Evolutionary conservation across 35 echinoderm and acorn worm species (phyloP), one percentile per base, ranked within the genome.

Genomic region (Chiridota heheva): DNA sequence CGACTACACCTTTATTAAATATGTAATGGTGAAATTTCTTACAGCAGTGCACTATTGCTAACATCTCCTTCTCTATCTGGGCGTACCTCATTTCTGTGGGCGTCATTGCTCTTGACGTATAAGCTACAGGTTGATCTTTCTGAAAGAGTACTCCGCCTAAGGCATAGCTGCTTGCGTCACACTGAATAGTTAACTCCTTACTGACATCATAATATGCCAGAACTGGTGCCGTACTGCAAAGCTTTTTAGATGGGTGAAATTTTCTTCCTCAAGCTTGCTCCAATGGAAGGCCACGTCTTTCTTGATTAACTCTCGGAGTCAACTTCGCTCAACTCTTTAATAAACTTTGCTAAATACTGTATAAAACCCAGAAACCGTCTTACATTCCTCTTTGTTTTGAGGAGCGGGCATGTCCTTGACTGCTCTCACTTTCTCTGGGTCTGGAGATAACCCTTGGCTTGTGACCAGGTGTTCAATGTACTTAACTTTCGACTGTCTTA

Each of bases 21-120:
- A 96, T 82, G 37, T 86, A 96, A 22, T 90, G 87, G 34, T 96
- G 86, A 40, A 90, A 96, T 33, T 82, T 89, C 68, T 85, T 67
- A 43, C 91, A 89, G 26, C 76, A 41, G 47, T 86, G 69, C 0
- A 90, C 67, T 29, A 96, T 96, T 0, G 81, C 92, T 0, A 90
- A n/a, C 86, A 89, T 89, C 24, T 95, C 91, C 55, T 95, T 95
- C 63, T 88, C 86, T 20, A 85, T 94, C 40, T 78, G 72, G 16
- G 85, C 79, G 58, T 85, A 85, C 5, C 86, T 36, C 68, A 60
- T 76, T 33, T 94, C 85, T 24, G 85, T 71, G n/a, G 30, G 49
- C 3, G 72, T 89, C 78, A 89, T 63, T 10, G 91, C 86, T 41
- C 86, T 70, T 7, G 80, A 89, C 7, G 91, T 81, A 44, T 84